Evolutionary conservation across 2,888 invertebrate species (phyloP), one percentile per base, ranked within the genome.

Genomic region (Opisthograptis luteolata): DNA sequence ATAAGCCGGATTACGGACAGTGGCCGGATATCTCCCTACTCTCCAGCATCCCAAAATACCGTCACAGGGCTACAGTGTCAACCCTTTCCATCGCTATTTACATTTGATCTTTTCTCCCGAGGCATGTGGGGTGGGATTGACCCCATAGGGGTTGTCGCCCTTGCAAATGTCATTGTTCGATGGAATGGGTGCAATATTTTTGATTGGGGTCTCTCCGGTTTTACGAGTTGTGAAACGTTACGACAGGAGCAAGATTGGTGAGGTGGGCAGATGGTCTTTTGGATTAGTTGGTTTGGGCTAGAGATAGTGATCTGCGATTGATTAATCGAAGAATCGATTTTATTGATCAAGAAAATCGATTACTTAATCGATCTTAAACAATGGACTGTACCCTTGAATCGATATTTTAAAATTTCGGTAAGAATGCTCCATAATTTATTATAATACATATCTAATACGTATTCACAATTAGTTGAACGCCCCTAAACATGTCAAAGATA

Each of bases 51-150:
- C 25, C 27, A 28, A 42, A 24, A 42, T 27, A 28, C 17, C 22
- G n/a, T n/a, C 37, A 12, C 57, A 32, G 9, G 5, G 31, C 24
- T 24, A 4, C 34, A 13, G 19, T 8, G 10, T 3, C 28, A 50
- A 53, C 55, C 58, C 58, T 53, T 55, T 31, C 20, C 20, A 37
- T 14, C 41, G 28, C 13, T 61, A 59, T 63, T 63, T 58, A 59
- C 63, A 56, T 60, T 56, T 61, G 55, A 55, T 63, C 60, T 53
- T 50, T 58, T 55, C 50, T n/a, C n/a, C n/a, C n/a, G n/a, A n/a
- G n/a, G n/a, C n/a, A n/a, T 54, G 54, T 34, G 53, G 44, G 57
- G 41, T 28, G 40, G 37, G 8, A 28, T 6, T 43, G 34, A 54
- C 49, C 43, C 47, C 39, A 37, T 41, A 45, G 44, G 58, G 58